Percentiles rank a stretch among this genome's conserved stretches.
Evolutionary conservation across 2,888 invertebrate genomes (phyloP).

Genomic region (Dicyrtomina minuta): DNA sequence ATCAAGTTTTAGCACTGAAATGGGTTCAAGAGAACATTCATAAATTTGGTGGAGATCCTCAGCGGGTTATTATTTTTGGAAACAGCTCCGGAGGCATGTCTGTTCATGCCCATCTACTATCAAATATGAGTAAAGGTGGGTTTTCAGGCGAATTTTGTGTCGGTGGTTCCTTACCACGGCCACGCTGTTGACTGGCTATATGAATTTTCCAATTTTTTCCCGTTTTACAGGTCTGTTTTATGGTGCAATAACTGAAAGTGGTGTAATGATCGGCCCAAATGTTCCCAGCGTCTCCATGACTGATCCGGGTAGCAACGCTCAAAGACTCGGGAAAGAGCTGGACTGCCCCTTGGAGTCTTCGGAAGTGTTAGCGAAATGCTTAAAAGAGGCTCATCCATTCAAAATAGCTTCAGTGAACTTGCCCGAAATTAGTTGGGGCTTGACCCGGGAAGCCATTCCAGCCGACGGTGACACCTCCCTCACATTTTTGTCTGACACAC

Average conservation of each 20-base stretch:
- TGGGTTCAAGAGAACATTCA: conserved; percentile 32
- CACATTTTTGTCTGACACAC: conserved; percentile 16
- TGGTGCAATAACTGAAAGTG: conserved; percentile 19
- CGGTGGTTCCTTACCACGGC: too few relatives aligned
- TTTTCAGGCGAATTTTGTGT: too few relatives aligned
- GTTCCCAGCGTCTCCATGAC: neutral
- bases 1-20: conserved; percentile 25
- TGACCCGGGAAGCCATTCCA: conserved; percentile 1
- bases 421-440: neutral
- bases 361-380: neutral
- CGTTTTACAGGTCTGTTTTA: conserved; percentile 17
- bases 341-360: neutral
- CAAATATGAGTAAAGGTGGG: conserved; percentile 30
- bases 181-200: neutral
- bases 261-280: neutral
- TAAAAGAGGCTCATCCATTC: neutral
- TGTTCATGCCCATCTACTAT: conserved; percentile 27
- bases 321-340: neutral
- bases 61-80: conserved; percentile 32
- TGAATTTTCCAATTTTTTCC: neutral
- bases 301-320: neutral
- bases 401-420: neutral
- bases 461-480: neutral
- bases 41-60: conserved; percentile 24
- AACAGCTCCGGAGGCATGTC: conserved; percentile 32